These are phyloP conservation scores for Hiodon tergisus DNA, from an alignment of 2,113 vertebrate species.

Conservation along the genomic window DNA sequence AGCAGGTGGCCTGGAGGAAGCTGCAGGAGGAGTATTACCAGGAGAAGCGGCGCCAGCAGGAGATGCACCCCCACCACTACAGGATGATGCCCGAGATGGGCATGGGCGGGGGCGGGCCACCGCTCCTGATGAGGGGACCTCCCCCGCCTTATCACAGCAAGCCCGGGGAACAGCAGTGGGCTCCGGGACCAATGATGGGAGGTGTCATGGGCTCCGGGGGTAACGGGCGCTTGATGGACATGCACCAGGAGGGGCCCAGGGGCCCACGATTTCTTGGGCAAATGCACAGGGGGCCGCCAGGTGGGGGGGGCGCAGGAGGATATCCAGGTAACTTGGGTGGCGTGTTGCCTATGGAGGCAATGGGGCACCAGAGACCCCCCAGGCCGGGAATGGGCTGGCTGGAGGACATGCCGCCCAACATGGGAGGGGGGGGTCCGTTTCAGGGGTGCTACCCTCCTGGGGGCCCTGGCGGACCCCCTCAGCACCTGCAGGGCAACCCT, in stretches of 20 bases:
- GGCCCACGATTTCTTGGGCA: slow-evolving; percentile 59
- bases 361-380: slow-evolving; percentile 76
- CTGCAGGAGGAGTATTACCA: slow-evolving; percentile 94
- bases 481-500: slow-evolving; percentile 70
- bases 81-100: slow-evolving; percentile 77
- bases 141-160: slow-evolving; percentile 97
- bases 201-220: slow-evolving; percentile 49
- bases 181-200: slow-evolving; percentile 59
- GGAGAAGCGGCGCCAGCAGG: slow-evolving; percentile 90
- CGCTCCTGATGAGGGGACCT: slow-evolving; percentile 79
- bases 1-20: slow-evolving; percentile 95
- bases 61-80: slow-evolving; percentile 81
- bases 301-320: slow-evolving; percentile 61
- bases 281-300: slow-evolving; percentile 73
- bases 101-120: slow-evolving; percentile 62
- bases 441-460: slow-evolving; percentile 67
- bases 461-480: slow-evolving; percentile 50
- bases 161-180: slow-evolving; percentile 81
- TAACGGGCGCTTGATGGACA: slow-evolving; percentile 57
- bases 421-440: slow-evolving; percentile 67
- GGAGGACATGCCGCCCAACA: slow-evolving; percentile 79
- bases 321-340: slow-evolving; percentile 81
- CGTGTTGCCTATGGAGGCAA: slow-evolving; percentile 75
- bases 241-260: slow-evolving; percentile 64
- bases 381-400: slow-evolving; percentile 82